Percentiles rank a stretch among this genome's conserved stretches.
These are phyloP conservation scores for Drosophila dunni DNA, from an alignment of 1,140 invertebrate species.

Conservation along the genomic window DNA sequence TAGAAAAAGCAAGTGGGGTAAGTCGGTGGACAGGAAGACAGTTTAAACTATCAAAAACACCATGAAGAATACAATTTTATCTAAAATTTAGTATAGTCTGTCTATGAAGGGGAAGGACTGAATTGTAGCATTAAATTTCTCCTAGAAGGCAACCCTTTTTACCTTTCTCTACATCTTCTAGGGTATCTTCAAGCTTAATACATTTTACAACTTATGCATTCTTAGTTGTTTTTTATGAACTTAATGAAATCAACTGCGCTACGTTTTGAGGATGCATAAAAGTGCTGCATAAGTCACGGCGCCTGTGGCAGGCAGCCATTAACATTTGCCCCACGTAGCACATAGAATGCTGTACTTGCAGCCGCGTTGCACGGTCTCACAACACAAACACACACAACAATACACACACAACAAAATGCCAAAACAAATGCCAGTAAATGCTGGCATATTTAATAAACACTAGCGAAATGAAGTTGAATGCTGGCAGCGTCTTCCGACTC, in stretches of 20 bases:
- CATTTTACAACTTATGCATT: not conserved
- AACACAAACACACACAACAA: not conserved
- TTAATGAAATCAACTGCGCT: constrained; percentile 72
- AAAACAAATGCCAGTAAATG: constrained; percentile 54
- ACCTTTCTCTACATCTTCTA: too few species aligned
- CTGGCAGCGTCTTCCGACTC: constrained; percentile 30
- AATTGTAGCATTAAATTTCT: too few species aligned
- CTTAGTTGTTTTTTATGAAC: constrained; percentile 53
- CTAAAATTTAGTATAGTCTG: too few species aligned
- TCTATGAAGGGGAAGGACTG: too few species aligned
- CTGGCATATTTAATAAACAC: constrained; percentile 77
- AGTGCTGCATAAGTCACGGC: constrained; percentile 47
- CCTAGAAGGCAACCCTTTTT: too few species aligned
- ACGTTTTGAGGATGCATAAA: constrained; percentile 55
- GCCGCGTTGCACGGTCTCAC: constrained; percentile 11
- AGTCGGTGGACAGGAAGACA: too few species aligned
- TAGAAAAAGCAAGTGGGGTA: not conserved
- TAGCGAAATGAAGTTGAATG: constrained; percentile 68
- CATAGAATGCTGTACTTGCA: constrained; percentile 29
- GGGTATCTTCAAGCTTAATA: not conserved
- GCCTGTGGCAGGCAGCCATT: constrained; percentile 46
- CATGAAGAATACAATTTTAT: too few species aligned
- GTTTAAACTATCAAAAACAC: too few species aligned
- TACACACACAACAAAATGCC: constrained; percentile 37
- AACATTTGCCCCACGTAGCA: constrained; percentile 60